Evolutionary conservation across 2,888 invertebrate genomes (phyloP), one percentile per base, ranked within the genome.

Genomic region (Melieria crassipennis): DNA sequence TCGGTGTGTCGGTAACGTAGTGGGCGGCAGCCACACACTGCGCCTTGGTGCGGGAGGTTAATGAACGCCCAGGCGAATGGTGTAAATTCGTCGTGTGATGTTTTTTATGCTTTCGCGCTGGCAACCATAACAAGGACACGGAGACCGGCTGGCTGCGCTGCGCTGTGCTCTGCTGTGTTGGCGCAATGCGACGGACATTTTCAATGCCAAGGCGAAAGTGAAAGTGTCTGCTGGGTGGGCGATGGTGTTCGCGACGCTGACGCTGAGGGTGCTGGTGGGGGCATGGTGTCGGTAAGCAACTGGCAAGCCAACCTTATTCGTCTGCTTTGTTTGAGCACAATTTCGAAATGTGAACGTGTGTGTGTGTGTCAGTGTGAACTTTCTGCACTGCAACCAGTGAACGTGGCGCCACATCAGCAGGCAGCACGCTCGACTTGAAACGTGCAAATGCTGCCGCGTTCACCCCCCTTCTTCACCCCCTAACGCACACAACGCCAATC

Each of bases 171-270:
- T 30, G 30, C 30, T 30, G 30, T 30, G 30, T 3, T 30, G 30
- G 13, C 30, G 56, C 13, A 58, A 16, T 48, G 48, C 62, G 57
- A 57, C 73, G 64, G 65, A 65, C 75, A 75, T 63, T 73, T 74
- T 72, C 75, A 75, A 72, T 74, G 75, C 71, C 76, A 77, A 74
- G 73, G 65, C 60, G 57, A 72, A 69, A 69, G 65, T 65, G 75
- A 76, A 76, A 78, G 77, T 77, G 70, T 71, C 65, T 69, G 62
- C 30, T 64, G 13, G 9, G 11, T 62, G 52, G n/a, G 7, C 10
- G 42, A 4, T 52, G 57, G 4, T 68, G 47, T 68, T 16, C 64
- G 50, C 13, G 2, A 30, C 4, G 10, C 42, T 11, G 13, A 46
- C n/a, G 30, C 60, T 65, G 48, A 50, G 65, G 43, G 9, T 55